These are phyloP conservation scores for Nothocercus nigrocapillus DNA, from an alignment of 2,113 vertebrate genomes.

Conservation along the genomic window DNA sequence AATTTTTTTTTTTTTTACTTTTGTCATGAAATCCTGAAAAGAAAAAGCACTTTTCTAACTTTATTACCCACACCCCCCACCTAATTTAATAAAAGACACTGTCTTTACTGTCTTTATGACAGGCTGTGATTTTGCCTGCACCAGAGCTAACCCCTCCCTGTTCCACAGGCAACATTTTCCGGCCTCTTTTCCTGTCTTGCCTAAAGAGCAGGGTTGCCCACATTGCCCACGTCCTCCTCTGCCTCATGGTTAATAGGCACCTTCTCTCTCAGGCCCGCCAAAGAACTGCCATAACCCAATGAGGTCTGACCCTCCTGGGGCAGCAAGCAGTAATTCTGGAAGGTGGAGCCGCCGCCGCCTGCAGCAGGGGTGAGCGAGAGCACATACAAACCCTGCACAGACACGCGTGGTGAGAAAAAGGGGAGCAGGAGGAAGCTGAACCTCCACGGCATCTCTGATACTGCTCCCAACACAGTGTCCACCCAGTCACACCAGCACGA, in stretches of 20 bases:
- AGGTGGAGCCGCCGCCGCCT: not conserved
- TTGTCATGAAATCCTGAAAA: not conserved
- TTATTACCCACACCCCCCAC: not conserved
- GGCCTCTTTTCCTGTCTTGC: not conserved
- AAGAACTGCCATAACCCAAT: conserved; percentile 22
- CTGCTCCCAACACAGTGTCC: fast-evolving
- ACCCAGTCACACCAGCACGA: not conserved
- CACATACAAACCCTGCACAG: not conserved
- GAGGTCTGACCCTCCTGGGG: not conserved
- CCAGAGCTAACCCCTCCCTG: not conserved
- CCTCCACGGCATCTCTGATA: not conserved
- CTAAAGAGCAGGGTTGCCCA: not conserved
- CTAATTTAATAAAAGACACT: not conserved
- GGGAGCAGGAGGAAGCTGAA: not conserved
- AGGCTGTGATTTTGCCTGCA: not conserved
- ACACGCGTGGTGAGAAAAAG: not conserved
- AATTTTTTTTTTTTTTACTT: fast-evolving
- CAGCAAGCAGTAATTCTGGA: not conserved
- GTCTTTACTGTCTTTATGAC: not conserved
- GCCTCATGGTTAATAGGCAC: not conserved
- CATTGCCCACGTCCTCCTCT: not conserved
- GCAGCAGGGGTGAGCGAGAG: not conserved
- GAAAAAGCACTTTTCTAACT: not conserved
- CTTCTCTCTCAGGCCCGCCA: conserved; percentile 23
- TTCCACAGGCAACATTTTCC: not conserved